Base-by-base conservation (phyloP, 2,888 invertebrate genomes). In the Zele albiditarsus region DNA sequence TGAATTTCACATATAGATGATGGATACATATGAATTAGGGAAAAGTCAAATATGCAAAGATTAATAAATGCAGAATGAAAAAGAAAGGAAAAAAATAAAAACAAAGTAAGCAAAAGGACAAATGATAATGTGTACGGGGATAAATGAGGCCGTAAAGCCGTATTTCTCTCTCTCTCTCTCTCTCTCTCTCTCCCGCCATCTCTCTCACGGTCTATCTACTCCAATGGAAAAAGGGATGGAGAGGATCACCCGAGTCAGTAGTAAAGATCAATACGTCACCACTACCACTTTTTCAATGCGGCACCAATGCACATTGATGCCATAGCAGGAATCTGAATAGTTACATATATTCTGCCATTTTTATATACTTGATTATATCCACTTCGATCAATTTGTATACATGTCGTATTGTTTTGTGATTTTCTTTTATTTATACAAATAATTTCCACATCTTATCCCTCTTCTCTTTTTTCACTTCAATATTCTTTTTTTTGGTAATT, bases 191-290 rank as follows among this genome's bases (percentile, higher is more conserved):
- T n/a, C 23, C n/a, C n/a, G n/a, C n/a, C n/a, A n/a, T 20, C 53
- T 53, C 12, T 12, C 38, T 2, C 12, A 2, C 12, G 12, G 38
- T 38, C 38, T 38, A 38, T 38, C 12, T 12, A 38, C 38, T 12
- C 12, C 12, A 12, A 38, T 2, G 38, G 49, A 46, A 57, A 69
- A 66, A 72, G 70, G 63, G 57, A 73, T 62, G 74, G 69, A 77
- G 77, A 83, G 77, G 80, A 83, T 83, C 78, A 76, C 74, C 74
- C 68, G 77, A 79, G 80, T 79, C 80, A 60, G 76, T 82, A 82
- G 77, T 72, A 62, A 80, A 80, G 79, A 83, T 83, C 80, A 81
- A 83, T 82, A 83, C 78, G 71, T 80, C 78, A 83, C 78, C 73
- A 79, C 76, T 73, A 78, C 74, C 63, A 70, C 49, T 63, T 65